phyloP scores from a whole-genome alignment of 2,797 vertebrate species.

The Sphaeramia orbicularis region DNA sequence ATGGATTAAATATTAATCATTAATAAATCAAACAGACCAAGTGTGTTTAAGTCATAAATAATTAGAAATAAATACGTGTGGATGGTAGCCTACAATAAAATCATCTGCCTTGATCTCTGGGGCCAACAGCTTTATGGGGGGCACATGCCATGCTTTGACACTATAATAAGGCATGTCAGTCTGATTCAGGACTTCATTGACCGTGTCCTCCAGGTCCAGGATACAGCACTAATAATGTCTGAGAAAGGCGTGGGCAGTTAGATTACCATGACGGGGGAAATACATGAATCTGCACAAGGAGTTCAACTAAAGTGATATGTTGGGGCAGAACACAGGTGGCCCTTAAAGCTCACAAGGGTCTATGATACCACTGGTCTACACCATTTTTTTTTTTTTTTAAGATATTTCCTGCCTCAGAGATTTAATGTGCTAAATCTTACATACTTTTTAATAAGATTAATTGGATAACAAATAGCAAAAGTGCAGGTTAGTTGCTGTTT shows the following conservation, averaged over 20 bases:
- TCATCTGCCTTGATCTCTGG: slow-evolving; percentile 38
- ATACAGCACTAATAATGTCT: slow-evolving; percentile 60
- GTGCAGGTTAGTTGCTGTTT: too few species aligned
- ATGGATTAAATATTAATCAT: neutral
- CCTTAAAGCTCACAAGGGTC: neutral
- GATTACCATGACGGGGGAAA: slow-evolving; percentile 64
- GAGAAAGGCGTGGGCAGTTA: slow-evolving; percentile 74
- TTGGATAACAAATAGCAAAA: too few species aligned
- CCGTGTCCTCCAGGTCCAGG: slow-evolving; percentile 70
- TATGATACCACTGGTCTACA: neutral
- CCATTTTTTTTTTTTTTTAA: too few species aligned
- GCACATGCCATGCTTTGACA: slow-evolving; percentile 75
- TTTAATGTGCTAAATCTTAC: too few species aligned
- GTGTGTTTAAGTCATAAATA: slow-evolving; percentile 16
- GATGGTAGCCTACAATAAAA: slow-evolving; percentile 33
- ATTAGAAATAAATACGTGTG: slow-evolving; percentile 16
- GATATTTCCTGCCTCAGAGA: too few species aligned
- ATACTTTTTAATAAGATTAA: too few species aligned
- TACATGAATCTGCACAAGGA: slow-evolving; percentile 49
- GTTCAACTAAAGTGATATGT: slow-evolving; percentile 48
- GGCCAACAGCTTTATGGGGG: slow-evolving; percentile 64
- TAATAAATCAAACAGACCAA: neutral
- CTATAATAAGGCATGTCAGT: slow-evolving; percentile 77
- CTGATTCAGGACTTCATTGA: slow-evolving; percentile 71
- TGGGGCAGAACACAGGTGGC: slow-evolving; percentile 57